These are phyloP conservation scores for Pandemis corylana DNA, from an alignment of 2,888 invertebrate species.

Conservation along the genomic window DNA sequence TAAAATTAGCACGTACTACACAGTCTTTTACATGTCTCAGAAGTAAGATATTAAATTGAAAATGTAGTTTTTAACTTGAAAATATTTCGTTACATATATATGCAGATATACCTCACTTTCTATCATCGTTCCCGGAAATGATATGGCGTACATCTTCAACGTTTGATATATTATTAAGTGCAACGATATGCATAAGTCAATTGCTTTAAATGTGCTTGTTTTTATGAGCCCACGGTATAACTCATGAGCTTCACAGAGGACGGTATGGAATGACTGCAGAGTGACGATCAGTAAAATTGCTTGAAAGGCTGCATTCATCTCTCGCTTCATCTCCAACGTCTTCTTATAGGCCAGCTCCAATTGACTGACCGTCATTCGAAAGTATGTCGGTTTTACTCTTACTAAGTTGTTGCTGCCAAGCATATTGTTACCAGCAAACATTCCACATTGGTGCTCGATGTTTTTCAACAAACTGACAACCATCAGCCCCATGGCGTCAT, in stretches of 20 bases:
- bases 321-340: constrained; percentile 6
- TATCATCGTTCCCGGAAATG: neutral
- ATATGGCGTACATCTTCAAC: constrained; percentile 5
- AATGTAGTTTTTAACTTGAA: neutral
- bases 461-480: neutral
- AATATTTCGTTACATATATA: no score
- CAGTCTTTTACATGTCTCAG: neutral
- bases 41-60: neutral
- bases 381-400: neutral
- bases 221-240: constrained; percentile 12
- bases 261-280: neutral
- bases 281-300: constrained; percentile 10
- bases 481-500: constrained; percentile 5
- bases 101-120: neutral
- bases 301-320: constrained; percentile 8
- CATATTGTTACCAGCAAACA: neutral
- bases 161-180: constrained; percentile 3
- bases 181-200: neutral
- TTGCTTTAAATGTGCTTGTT: neutral
- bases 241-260: constrained; percentile 7
- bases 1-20: neutral
- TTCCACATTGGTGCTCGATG: constrained; percentile 9
- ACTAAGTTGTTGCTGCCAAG: neutral
- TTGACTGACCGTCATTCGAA: neutral
- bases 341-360: constrained; percentile 1